Evolutionary conservation across 2,797 vertebrate species (phyloP).

Genomic region (Anguilla anguilla): DNA sequence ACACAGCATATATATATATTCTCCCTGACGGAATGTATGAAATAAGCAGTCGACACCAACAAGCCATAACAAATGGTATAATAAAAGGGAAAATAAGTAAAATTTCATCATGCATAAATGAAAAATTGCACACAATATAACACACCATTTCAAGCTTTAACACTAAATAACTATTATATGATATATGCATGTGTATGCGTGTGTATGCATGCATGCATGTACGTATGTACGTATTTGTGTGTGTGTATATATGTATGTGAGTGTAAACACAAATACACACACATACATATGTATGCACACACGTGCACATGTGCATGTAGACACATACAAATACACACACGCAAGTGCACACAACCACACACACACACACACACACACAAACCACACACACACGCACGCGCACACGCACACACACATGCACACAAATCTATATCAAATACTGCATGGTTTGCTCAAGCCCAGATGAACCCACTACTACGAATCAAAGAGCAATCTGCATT

Average conservation of each 20-base stretch:
- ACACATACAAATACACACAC: constrained; percentile 23
- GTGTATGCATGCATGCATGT: neutral
- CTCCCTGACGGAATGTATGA: constrained; percentile 99
- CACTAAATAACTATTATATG: constrained; percentile 91
- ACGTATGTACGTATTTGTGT: constrained; percentile 66
- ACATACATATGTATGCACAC: constrained; percentile 30
- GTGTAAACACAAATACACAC: constrained; percentile 28
- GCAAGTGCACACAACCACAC: constrained; percentile 30
- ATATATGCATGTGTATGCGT: constrained; percentile 66
- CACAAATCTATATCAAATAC: constrained; percentile 88
- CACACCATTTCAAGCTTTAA: constrained; percentile 98
- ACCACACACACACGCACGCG: neutral
- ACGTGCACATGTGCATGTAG: constrained; percentile 24
- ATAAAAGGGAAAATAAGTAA: constrained; percentile 76
- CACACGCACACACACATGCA: constrained; percentile 36
- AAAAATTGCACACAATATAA: constrained; percentile 98
- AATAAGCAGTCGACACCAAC: constrained; percentile 91
- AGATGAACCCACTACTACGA: constrained; percentile 86
- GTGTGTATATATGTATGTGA: constrained; percentile 60
- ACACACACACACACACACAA: constrained; percentile 25
- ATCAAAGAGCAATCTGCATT: constrained; percentile 80
- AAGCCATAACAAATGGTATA: constrained; percentile 88
- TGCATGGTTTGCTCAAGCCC: constrained; percentile 96
- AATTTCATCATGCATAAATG: constrained; percentile 97
- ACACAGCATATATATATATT: constrained; percentile 78